A percentile compares a stretch with the other conserved stretches of the same genome.
Conservation (phyloP, 2,888 invertebrate genomes). For the Mesochorus sp. region DNA sequence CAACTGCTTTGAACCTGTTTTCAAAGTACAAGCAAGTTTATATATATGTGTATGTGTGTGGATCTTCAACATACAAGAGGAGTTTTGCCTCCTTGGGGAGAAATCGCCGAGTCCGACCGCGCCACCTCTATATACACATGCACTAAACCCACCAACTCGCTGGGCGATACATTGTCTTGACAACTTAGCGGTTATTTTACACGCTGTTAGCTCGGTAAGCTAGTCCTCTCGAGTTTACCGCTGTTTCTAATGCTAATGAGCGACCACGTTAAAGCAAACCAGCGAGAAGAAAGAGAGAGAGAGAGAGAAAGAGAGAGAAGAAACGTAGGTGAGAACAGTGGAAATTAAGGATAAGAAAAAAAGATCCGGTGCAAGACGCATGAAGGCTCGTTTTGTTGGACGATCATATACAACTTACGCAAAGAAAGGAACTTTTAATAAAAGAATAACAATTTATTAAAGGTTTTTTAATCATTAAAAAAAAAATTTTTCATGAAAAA, state of each 20-base stretch:
- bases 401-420: not conserved
- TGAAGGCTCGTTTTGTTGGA: conserved; percentile 26
- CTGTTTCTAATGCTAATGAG: conserved; percentile 81
- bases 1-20: conserved; percentile 64
- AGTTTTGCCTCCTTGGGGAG: conserved; percentile 14
- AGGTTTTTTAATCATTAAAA: too few species aligned
- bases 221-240: conserved; percentile 79
- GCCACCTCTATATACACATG: not conserved
- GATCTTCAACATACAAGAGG: conserved; percentile 7
- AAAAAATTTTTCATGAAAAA: not conserved
- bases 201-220: conserved; percentile 82
- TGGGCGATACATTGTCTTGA: conserved; percentile 78
- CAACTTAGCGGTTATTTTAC: conserved; percentile 83
- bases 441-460: too few species aligned
- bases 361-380: conserved; percentile 33
- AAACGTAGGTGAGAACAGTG: conserved; percentile 24
- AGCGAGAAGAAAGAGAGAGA: not conserved
- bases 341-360: conserved; percentile 31
- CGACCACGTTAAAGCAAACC: conserved; percentile 48
- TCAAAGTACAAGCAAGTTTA: not conserved
- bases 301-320: not conserved
- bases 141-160: conserved; percentile 20
- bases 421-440: not conserved
- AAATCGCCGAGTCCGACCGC: conserved; percentile 37
- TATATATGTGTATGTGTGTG: conserved; percentile 39